Evolutionary conservation across 2,888 invertebrate species (phyloP).

Genomic region (Ormyrus thymus): DNA sequence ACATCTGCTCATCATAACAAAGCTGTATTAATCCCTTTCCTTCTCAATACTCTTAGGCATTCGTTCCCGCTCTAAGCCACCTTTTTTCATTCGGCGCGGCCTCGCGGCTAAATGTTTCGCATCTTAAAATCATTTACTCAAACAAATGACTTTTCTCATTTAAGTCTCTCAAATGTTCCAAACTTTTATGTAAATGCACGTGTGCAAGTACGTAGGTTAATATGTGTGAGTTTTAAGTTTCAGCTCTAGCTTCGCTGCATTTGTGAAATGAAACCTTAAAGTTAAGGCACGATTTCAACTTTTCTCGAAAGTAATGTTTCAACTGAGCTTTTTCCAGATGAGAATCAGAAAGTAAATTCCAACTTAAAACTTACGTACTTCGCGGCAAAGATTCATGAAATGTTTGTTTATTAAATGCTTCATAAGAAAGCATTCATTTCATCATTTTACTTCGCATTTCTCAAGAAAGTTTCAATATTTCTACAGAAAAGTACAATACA

Average conservation of each 20-base stretch:
- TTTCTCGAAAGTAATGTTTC: constrained; percentile 31
- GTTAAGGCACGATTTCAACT: constrained; percentile 32
- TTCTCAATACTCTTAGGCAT: neutral
- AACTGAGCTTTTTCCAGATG: constrained; percentile 38
- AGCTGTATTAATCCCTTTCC: constrained; percentile 24
- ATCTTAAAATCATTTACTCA: constrained; percentile 8
- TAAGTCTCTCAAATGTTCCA: neutral
- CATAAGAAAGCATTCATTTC: constrained; percentile 24
- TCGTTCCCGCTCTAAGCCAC: neutral
- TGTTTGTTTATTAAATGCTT: constrained; percentile 39
- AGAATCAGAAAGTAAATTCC: constrained; percentile 42
- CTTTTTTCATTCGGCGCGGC: neutral
- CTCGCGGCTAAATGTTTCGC: neutral
- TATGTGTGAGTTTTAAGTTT: neutral
- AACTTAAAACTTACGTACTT: constrained; percentile 23
- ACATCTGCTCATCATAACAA: constrained; percentile 64
- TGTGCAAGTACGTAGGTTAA: neutral
- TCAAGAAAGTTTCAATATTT: neutral
- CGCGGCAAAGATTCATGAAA: constrained; percentile 22
- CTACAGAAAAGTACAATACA: no score
- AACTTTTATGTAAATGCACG: neutral
- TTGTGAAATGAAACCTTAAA: constrained; percentile 45
- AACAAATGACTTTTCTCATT: constrained; percentile 16
- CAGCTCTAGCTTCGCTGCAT: constrained; percentile 31
- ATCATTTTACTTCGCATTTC: constrained; percentile 13